Conservation (phyloP, 2,888 invertebrate species). For the Cheilosia variabilis region DNA sequence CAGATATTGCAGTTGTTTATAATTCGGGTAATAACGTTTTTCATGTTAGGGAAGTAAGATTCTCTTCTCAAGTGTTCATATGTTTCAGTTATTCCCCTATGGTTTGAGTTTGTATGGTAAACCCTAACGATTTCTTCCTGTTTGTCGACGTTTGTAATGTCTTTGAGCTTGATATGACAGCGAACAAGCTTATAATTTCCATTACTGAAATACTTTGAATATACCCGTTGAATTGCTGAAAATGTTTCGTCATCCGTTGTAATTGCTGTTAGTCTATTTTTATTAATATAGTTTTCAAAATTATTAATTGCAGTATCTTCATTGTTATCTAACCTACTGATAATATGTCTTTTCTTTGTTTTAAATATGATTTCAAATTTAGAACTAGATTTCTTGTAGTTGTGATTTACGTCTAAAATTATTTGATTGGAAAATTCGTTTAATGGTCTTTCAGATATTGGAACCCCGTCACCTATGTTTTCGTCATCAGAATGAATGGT, state of each 20-base stretch:
- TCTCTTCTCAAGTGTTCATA: no score
- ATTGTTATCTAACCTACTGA: slow-evolving; percentile 23
- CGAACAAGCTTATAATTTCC: slow-evolving; percentile 6
- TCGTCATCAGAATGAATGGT: not conserved
- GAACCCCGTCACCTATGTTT: slow-evolving; percentile 42
- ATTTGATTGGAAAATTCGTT: slow-evolving; percentile 76
- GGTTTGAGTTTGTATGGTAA: no score
- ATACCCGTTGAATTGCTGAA: slow-evolving; percentile 60
- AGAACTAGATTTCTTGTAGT: not conserved
- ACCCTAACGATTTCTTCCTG: no score
- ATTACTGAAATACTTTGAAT: slow-evolving; percentile 22
- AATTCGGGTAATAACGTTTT: no score
- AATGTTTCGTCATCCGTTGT: slow-evolving; percentile 72
- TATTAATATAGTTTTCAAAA: slow-evolving; percentile 63
- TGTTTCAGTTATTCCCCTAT: no score
- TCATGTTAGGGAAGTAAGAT: no score
- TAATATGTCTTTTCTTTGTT: slow-evolving; percentile 56
- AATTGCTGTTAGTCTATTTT: slow-evolving; percentile 70
- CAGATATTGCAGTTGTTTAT: no score
- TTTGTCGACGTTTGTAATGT: no score
- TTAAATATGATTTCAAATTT: slow-evolving; percentile 57
- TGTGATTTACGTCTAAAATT: slow-evolving; percentile 34
- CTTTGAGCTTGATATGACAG: no score
- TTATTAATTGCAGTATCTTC: slow-evolving; percentile 55
- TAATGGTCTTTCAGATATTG: slow-evolving; percentile 75